phyloP scores from a whole-genome alignment of 2,113 vertebrate genomes.

The Cinclus cinclus region DNA sequence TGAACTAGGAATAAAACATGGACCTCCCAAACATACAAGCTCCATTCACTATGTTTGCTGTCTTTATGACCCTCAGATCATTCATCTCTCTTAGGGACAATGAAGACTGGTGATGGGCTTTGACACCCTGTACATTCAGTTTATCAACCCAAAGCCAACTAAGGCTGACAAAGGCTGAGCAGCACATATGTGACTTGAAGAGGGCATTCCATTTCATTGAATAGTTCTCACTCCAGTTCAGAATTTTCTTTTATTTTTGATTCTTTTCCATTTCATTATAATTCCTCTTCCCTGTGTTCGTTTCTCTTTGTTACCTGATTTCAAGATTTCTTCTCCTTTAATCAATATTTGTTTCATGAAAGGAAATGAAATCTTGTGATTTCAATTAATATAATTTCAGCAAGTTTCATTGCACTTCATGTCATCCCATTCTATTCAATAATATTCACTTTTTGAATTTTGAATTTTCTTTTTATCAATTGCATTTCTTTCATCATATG shows the following conservation, averaged over 20 bases:
- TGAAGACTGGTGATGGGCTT: neutral
- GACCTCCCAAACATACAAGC: neutral
- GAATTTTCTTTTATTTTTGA: neutral
- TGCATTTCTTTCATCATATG: neutral
- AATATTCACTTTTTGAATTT: neutral
- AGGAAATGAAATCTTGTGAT: rapidly evolving
- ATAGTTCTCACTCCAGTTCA: neutral
- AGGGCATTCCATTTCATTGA: neutral
- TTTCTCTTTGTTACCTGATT: rapidly evolving
- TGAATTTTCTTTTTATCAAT: neutral
- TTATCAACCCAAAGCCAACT: neutral
- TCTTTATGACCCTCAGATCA: neutral
- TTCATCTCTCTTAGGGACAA: neutral
- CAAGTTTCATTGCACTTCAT: neutral
- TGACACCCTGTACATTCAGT: neutral
- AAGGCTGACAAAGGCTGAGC: neutral
- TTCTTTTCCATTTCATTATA: neutral
- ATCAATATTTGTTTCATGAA: neutral
- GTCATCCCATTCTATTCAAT: neutral
- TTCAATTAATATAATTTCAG: rapidly evolving
- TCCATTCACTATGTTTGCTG: neutral
- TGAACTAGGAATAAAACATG: neutral
- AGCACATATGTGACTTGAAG: neutral
- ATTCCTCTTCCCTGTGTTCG: neutral
- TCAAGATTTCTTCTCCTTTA: neutral